Conservation (phyloP, 2,888 invertebrate species). For the Acrobasis repandana region DNA sequence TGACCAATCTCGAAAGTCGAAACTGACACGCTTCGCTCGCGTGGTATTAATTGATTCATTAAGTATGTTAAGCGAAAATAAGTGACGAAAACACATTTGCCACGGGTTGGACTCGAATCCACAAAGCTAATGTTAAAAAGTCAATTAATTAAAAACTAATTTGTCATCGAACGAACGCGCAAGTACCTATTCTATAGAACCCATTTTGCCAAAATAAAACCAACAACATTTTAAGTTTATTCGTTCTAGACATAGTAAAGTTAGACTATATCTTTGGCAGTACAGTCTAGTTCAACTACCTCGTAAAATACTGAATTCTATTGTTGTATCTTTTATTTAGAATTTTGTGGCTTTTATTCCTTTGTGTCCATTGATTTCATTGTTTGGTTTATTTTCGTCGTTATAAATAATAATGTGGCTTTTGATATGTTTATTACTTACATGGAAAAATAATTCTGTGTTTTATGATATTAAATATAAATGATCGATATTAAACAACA, state of each 20-base stretch:
- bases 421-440: neutral
- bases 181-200: neutral
- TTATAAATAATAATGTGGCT: neutral
- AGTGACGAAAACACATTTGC: no score
- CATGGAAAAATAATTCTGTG: neutral
- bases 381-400: conserved; percentile 1
- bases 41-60: no score
- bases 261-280: neutral
- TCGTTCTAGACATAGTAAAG: neutral
- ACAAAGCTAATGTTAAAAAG: no score
- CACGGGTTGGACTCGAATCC: no score
- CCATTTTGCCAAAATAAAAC: neutral
- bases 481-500: neutral
- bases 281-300: neutral
- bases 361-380: conserved; percentile 5
- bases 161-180: neutral
- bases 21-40: no score
- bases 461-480: neutral
- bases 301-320: neutral
- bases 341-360: neutral
- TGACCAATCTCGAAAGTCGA: no score
- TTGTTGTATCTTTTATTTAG: conserved; percentile 1
- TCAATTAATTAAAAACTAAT: neutral
- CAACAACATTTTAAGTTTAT: neutral
- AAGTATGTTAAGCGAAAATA: no score